Evolutionary conservation across 2,888 invertebrate genomes (phyloP).

Genomic region (Eretmocerus hayati): DNA sequence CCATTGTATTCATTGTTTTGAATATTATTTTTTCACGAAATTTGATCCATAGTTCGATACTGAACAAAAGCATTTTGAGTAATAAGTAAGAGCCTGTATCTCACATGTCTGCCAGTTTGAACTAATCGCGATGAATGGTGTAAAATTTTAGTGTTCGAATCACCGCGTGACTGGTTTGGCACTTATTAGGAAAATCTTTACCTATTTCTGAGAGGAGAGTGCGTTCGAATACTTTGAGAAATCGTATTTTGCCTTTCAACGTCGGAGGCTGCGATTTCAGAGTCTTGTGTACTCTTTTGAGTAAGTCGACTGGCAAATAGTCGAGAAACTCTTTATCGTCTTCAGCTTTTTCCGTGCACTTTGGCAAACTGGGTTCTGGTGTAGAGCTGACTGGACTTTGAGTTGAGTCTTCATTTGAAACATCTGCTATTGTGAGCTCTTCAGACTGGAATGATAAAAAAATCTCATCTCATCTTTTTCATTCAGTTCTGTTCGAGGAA

Average conservation of each 20-base stretch:
- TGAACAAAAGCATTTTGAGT: too few species aligned
- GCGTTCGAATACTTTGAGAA: constrained; percentile 55
- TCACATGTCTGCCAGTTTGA: too few species aligned
- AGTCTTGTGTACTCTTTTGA: constrained; percentile 39
- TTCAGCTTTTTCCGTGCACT: constrained; percentile 1
- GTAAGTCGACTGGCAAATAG: constrained; percentile 37
- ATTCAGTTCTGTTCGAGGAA: too few species aligned
- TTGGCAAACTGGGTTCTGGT: too few species aligned
- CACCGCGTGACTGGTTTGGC: too few species aligned
- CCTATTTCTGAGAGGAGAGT: constrained; percentile 60
- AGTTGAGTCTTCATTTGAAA: neutral
- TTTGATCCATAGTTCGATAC: too few species aligned
- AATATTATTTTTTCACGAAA: too few species aligned
- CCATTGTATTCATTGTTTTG: too few species aligned
- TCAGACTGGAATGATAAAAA: constrained; percentile 9
- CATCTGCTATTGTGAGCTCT: neutral
- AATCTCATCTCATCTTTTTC: too few species aligned
- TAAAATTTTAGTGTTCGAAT: too few species aligned
- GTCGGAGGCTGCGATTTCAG: constrained; percentile 36
- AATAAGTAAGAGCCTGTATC: too few species aligned
- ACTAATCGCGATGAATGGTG: too few species aligned
- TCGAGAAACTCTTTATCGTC: constrained; percentile 27
- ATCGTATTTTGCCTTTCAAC: constrained; percentile 51
- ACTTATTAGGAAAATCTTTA: constrained; percentile 42
- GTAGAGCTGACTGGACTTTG: neutral